Evolutionary conservation across 2,113 vertebrate genomes (phyloP).

Genomic region (Microtus ochrogaster): DNA sequence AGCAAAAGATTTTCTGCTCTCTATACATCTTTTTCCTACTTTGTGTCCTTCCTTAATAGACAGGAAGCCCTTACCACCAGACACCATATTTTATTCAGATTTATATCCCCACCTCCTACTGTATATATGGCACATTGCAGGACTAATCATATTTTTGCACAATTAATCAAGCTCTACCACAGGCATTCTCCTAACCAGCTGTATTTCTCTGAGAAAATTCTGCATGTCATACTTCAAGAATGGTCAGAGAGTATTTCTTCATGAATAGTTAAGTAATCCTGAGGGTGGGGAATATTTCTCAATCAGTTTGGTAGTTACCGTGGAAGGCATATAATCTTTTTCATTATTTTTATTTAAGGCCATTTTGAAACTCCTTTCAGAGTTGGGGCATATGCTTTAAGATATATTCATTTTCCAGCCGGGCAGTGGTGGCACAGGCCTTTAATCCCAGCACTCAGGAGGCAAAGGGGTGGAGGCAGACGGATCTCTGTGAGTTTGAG

Average conservation of each 20-base stretch:
- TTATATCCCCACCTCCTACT: background rate
- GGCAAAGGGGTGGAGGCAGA: too few relatives aligned
- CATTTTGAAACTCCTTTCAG: conserved; percentile 38
- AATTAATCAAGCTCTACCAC: background rate
- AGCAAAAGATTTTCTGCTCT: background rate
- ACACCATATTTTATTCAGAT: conserved; percentile 21
- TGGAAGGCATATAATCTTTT: background rate
- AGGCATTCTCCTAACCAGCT: background rate
- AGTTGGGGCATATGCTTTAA: conserved; percentile 23
- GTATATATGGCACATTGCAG: background rate
- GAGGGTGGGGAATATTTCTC: background rate
- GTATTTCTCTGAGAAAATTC: conserved; percentile 32
- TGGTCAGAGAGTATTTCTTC: background rate
- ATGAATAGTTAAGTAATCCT: background rate
- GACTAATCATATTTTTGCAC: background rate
- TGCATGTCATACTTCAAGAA: conserved; percentile 1
- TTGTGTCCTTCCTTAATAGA: conserved; percentile 9
- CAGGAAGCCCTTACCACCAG: background rate
- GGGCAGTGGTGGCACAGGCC: too few relatives aligned
- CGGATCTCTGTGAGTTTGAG: too few relatives aligned
- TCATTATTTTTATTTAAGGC: background rate
- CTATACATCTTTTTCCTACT: background rate
- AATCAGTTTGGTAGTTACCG: background rate
- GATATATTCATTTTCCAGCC: background rate
- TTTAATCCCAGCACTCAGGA: too few relatives aligned